These are phyloP conservation scores for Spisula subtruncata DNA, from an alignment of 2,888 invertebrate genomes.

Conservation along the genomic window DNA sequence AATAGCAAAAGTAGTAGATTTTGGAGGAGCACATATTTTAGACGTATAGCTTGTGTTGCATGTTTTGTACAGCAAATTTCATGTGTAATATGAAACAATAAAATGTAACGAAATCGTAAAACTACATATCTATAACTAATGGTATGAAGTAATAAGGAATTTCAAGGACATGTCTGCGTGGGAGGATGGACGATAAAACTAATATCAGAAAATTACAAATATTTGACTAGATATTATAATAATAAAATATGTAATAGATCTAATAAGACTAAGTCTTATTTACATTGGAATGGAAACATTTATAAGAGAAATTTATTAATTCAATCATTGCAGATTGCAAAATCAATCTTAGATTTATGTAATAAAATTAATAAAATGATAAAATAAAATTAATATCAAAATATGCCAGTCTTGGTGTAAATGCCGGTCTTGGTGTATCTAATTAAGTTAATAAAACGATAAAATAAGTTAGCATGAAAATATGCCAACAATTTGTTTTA, in stretches of 20 bases:
- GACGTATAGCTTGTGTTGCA: too few relatives aligned
- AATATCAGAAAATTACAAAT: neutral
- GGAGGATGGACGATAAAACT: neutral
- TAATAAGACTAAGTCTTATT: neutral
- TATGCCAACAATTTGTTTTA: slow-evolving; percentile 9
- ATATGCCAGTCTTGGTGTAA: too few relatives aligned
- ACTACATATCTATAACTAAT: neutral
- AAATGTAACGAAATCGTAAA: neutral
- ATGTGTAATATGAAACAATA: neutral
- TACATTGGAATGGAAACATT: neutral
- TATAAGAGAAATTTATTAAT: neutral
- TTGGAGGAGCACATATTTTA: too few relatives aligned
- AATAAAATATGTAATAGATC: neutral
- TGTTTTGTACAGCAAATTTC: too few relatives aligned
- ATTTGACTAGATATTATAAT: neutral
- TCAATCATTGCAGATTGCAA: neutral
- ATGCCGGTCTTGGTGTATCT: too few relatives aligned
- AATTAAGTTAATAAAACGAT: slow-evolving; percentile 6
- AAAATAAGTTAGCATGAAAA: neutral
- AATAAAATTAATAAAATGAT: slow-evolving; percentile 15
- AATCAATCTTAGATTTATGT: neutral
- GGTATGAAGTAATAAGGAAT: neutral
- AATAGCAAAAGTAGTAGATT: too few relatives aligned
- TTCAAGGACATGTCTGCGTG: neutral
- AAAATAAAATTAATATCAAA: neutral